A percentile compares a stretch with the other conserved stretches of the same genome.
phyloP scores from a whole-genome alignment of 2,888 invertebrate genomes.

The Epiblema foenella region DNA sequence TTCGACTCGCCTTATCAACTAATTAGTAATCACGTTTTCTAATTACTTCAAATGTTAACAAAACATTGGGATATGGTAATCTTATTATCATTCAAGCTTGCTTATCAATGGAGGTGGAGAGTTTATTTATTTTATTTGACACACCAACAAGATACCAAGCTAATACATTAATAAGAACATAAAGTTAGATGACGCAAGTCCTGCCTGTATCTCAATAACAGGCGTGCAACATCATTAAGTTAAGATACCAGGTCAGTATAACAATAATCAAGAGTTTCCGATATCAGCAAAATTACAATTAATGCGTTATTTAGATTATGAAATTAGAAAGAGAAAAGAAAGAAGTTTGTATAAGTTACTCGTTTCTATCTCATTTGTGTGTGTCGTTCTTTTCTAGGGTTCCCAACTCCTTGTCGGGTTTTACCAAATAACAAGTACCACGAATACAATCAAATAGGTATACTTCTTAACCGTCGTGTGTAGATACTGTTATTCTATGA shows the following conservation, averaged over 20 bases:
- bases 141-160: no score
- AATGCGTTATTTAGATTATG: no score
- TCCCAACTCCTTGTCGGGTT: neutral
- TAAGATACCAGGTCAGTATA: no score
- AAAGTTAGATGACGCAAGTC: no score
- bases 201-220: no score
- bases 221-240: no score
- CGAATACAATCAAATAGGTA: neutral
- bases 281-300: no score
- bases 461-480: neutral
- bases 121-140: no score
- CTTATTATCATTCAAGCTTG: slow-evolving; percentile 23
- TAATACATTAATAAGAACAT: no score
- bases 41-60: slow-evolving; percentile 33
- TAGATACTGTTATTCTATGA: neutral
- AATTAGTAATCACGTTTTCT: slow-evolving; percentile 28
- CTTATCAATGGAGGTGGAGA: slow-evolving; percentile 3
- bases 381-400: neutral
- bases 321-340: no score
- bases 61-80: neutral
- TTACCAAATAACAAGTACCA: slow-evolving; percentile 1
- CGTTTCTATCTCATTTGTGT: slow-evolving; percentile 18
- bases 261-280: no score
- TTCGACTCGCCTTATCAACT: slow-evolving; percentile 8
- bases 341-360: neutral